A percentile compares a stretch with the other conserved stretches of the same genome.
Evolutionary conservation across 2,888 invertebrate species (phyloP).

Genomic region (Pasiphila rectangulata): DNA sequence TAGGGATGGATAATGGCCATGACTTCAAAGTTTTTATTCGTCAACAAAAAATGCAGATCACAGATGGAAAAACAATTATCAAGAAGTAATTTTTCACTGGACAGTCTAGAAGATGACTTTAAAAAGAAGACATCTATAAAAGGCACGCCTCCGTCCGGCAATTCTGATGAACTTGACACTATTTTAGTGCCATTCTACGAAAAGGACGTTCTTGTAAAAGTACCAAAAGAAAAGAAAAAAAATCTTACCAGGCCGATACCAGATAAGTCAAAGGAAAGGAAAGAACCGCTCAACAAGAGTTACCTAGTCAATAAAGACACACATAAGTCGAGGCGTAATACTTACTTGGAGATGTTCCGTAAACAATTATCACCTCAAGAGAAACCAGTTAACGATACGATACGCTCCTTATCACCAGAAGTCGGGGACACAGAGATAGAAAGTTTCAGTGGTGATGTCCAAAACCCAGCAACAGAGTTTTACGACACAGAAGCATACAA

Average conservation of each 20-base stretch:
- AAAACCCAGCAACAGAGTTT: slow-evolving; percentile 50
- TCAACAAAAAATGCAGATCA: slow-evolving; percentile 50
- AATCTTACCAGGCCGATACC: slow-evolving; percentile 39
- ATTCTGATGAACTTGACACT: slow-evolving; percentile 56
- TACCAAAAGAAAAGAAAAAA: slow-evolving; percentile 54
- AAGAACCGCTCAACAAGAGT: slow-evolving; percentile 40
- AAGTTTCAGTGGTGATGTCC: slow-evolving; percentile 55
- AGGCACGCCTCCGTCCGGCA: slow-evolving; percentile 34
- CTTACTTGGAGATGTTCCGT: slow-evolving; percentile 68
- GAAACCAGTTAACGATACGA: slow-evolving; percentile 42
- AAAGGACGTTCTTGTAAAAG: slow-evolving; percentile 69
- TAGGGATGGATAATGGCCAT: slow-evolving; percentile 36
- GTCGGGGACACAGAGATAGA: slow-evolving; percentile 70
- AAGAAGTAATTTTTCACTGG: slow-evolving; percentile 60
- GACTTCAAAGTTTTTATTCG: slow-evolving; percentile 56
- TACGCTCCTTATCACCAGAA: slow-evolving; percentile 68
- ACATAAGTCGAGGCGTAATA: slow-evolving; percentile 42
- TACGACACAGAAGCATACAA: slow-evolving; percentile 69
- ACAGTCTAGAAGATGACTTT: slow-evolving; percentile 61
- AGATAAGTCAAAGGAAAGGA: slow-evolving; percentile 36
- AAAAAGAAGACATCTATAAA: slow-evolving; percentile 42
- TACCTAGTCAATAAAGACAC: slow-evolving; percentile 62
- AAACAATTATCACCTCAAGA: slow-evolving; percentile 53
- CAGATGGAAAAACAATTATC: slow-evolving; percentile 45
- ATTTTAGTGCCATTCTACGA: slow-evolving; percentile 75